A percentile compares a stretch with the other conserved stretches of the same genome.
These are phyloP conservation scores for Schrankia costaestrigalis DNA, from an alignment of 2,888 invertebrate species.

Conservation along the genomic window DNA sequence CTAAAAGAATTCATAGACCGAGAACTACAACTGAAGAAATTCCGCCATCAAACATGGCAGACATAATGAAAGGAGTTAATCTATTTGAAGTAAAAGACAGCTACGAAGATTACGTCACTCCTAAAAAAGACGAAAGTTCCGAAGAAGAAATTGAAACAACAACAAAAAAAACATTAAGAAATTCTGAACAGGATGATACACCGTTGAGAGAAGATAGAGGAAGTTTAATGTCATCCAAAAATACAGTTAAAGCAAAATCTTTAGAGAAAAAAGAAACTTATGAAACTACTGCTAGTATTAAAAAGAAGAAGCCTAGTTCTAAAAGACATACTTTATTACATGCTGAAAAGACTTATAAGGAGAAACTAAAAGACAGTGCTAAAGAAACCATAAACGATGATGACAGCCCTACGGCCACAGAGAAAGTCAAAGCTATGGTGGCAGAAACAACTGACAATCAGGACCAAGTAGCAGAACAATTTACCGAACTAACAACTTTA, in stretches of 20 bases:
- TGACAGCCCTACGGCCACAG: too few relatives aligned
- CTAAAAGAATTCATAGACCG: slow-evolving; percentile 37
- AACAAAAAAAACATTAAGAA: neutral
- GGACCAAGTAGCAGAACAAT: too few relatives aligned
- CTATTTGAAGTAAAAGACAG: slow-evolving; percentile 36
- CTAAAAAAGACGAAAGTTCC: slow-evolving; percentile 38
- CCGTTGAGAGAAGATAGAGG: too few relatives aligned
- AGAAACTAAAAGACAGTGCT: neutral
- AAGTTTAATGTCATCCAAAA: neutral
- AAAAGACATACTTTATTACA: neutral
- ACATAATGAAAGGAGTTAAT: neutral
- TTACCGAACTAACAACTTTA: neutral
- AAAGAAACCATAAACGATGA: neutral
- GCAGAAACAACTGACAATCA: too few relatives aligned
- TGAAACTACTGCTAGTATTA: neutral
- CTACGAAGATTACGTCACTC: slow-evolving; percentile 54
- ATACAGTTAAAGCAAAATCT: neutral
- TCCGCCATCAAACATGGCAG: too few relatives aligned
- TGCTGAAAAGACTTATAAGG: neutral
- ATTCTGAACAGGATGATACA: neutral
- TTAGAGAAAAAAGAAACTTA: neutral
- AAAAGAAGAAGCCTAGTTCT: neutral
- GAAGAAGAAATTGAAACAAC: slow-evolving; percentile 30
- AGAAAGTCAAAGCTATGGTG: too few relatives aligned
- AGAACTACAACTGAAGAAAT: slow-evolving; percentile 14